Evolutionary conservation across 2,113 vertebrate species (phyloP).

Genomic region (Uria lomvia): DNA sequence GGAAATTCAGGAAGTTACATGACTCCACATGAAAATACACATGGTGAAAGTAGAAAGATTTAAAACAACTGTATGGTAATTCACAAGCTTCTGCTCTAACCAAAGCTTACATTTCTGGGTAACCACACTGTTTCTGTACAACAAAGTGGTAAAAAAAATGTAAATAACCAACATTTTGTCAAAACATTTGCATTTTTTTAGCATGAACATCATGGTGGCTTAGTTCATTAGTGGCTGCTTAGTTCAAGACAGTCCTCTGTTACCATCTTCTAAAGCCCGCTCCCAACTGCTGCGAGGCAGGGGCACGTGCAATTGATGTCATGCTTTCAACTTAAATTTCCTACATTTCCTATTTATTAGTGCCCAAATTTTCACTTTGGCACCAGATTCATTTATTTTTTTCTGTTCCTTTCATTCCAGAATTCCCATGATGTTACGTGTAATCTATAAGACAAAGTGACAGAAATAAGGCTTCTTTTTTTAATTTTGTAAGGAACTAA

Average conservation of each 20-base stretch:
- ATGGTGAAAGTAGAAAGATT: background rate
- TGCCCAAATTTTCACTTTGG: background rate
- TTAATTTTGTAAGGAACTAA: background rate
- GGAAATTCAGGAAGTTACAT: background rate
- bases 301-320: background rate
- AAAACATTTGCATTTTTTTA: background rate
- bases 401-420: background rate
- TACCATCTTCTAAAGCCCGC: background rate
- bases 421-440: background rate
- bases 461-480: background rate
- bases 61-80: background rate
- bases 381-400: background rate
- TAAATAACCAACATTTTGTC: background rate
- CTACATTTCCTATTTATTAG: background rate
- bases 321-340: background rate
- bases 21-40: background rate
- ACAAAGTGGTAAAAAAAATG: background rate
- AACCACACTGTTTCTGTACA: background rate
- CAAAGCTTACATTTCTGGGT: background rate
- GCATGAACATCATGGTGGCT: background rate
- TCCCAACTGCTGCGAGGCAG: background rate
- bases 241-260: background rate
- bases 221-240: background rate
- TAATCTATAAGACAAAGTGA: background rate
- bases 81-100: background rate